Base-by-base conservation (phyloP, 2,797 vertebrate genomes). In the Botia kubotai region DNA sequence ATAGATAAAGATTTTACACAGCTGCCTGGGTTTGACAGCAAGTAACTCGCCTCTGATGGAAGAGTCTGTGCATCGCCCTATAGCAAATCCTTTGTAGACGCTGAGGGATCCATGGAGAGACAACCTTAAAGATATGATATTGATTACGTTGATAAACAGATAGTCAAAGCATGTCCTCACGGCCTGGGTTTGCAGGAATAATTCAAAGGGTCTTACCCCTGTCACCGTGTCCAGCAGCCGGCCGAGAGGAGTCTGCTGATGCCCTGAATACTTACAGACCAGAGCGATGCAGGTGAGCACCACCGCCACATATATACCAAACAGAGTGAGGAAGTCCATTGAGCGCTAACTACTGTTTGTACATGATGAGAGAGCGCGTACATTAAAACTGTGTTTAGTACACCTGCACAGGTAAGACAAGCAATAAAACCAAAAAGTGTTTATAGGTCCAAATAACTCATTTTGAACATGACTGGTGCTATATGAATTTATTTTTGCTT, bases 301-400 rank as follows among this genome's bases (percentile, higher is more conserved):
- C n/a, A 91, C 84, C 0, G 81, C 73, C 46, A 96, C 79, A 84
- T 99, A 98, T 23, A 95, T 17, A 0, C 89, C 72, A 84, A 98
- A 97, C 16, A 99, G 93, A 0, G 91, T 91, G 86, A 98, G 91
- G 87, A 99, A 98, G 52, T 99, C 97, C 98, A 99, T 99, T 39
- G 83, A 72, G 75, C 80, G 86, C 90, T 89, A 83, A 23, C 1
- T 33, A 33, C 4, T 79, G 17, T 71, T 12, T 36, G 11, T 58
- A 60, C 16, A 48, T n/a, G 2, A 46, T 6, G 7, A 50, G 46
- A 7, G 16, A 48, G 11, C 5, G 19, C 13, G n/a, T 13, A n/a
- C 13, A 36, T 21, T 11, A 66, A 52, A 75, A 21, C 46, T 11
- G 13, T 33, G 7, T 26, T 26, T 26, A 53, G 52, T 53, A 17